A percentile compares a stretch with the other conserved stretches of the same genome.
phyloP scores from a whole-genome alignment of 37 sponge, comb jelly and placozoan genomes.

The Ianthella basta region DNA sequence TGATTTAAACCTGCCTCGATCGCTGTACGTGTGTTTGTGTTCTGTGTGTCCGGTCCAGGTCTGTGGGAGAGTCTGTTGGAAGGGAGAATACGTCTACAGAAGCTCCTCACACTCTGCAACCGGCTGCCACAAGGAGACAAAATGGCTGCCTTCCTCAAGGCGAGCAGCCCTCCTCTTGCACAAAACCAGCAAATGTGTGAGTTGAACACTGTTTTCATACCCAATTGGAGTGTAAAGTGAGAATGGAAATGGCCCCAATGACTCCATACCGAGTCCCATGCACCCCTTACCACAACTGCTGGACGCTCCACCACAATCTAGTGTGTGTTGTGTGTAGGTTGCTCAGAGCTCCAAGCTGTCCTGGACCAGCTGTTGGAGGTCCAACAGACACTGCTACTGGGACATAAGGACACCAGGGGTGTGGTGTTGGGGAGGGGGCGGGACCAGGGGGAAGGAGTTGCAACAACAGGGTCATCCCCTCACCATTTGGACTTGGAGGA shows the following conservation, averaged over 20 bases:
- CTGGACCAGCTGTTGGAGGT: constrained; percentile 49
- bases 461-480: neutral
- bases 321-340: constrained; percentile 24
- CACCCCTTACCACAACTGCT: no score
- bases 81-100: constrained; percentile 76
- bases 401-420: constrained; percentile 30
- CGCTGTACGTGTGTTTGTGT: neutral
- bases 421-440: neutral
- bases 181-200: neutral
- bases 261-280: no score
- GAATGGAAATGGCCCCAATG: no score
- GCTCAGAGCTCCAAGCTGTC: constrained; percentile 2
- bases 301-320: no score
- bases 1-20: neutral
- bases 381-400: constrained; percentile 37
- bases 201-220: constrained; percentile 3
- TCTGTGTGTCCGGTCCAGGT: constrained; percentile 32
- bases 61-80: constrained; percentile 84
- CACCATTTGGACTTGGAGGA: constrained; percentile 15
- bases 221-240: no score
- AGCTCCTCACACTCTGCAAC: constrained; percentile 62
- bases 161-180: constrained; percentile 17
- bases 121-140: constrained; percentile 58
- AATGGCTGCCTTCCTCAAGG: constrained; percentile 42
- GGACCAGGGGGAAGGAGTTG: neutral